phyloP scores from a whole-genome alignment of 1,140 invertebrate species.

The Aplysia californica region DNA sequence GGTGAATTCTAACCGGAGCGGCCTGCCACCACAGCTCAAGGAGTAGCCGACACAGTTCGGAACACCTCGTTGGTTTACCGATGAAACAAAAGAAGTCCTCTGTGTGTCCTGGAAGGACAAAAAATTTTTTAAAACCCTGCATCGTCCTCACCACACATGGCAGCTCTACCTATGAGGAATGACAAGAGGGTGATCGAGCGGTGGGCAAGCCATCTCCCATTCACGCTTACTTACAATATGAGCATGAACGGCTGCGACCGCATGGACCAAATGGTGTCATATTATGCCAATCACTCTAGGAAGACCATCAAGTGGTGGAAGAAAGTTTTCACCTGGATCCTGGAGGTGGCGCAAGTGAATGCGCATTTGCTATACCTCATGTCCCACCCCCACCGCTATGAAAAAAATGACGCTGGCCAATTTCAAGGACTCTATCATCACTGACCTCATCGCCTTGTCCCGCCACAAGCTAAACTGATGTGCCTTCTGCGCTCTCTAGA shows the following conservation, averaged over 20 bases:
- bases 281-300: not conserved
- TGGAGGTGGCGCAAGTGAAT: not conserved
- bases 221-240: not conserved
- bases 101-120: not conserved
- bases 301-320: not conserved
- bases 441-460: not conserved
- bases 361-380: not conserved
- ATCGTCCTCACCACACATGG: too few species aligned
- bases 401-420: not conserved
- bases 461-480: too few species aligned
- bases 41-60: too few species aligned
- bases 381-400: not conserved
- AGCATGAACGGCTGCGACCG: not conserved
- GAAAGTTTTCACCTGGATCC: not conserved
- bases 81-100: not conserved
- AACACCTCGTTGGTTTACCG: not conserved
- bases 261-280: not conserved
- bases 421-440: not conserved
- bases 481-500: too few species aligned
- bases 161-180: too few species aligned
- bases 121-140: too few species aligned
- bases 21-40: not conserved
- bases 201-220: not conserved
- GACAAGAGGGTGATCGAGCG: too few species aligned
- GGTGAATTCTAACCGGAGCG: too few species aligned